Conservation (phyloP, 1,140 invertebrate species). For the Drosophila oshimai region DNA sequence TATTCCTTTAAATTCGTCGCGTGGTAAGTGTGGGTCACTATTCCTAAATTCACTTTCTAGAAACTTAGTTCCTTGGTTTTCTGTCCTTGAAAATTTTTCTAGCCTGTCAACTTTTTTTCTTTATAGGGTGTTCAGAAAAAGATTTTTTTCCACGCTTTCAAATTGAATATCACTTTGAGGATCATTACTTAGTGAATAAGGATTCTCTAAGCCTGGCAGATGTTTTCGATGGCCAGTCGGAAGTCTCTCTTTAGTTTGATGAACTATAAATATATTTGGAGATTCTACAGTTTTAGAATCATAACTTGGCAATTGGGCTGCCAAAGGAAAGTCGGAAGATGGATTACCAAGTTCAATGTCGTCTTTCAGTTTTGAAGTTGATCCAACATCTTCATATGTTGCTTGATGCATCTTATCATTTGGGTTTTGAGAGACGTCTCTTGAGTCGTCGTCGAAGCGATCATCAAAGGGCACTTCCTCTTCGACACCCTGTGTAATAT, state of each 20-base stretch:
- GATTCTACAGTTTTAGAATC: background rate
- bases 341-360: background rate
- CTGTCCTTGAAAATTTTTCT: no score
- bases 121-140: no score
- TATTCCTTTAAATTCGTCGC: background rate
- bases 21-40: background rate
- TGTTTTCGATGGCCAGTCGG: background rate
- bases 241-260: background rate
- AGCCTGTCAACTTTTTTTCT: no score
- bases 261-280: background rate
- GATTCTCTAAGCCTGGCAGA: no score
- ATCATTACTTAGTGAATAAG: background rate
- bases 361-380: constrained; percentile 1
- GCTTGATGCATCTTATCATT: background rate
- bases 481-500: background rate
- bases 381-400: background rate
- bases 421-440: background rate
- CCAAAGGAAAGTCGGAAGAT: background rate
- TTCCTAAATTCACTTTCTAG: no score
- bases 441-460: no score
- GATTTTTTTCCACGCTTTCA: background rate
- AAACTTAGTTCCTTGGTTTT: no score
- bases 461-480: background rate
- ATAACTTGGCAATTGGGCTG: background rate
- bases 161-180: background rate